Evolutionary conservation across 2,113 vertebrate genomes (phyloP), one percentile per base, ranked within the genome.

Genomic region (Strix uralensis): DNA sequence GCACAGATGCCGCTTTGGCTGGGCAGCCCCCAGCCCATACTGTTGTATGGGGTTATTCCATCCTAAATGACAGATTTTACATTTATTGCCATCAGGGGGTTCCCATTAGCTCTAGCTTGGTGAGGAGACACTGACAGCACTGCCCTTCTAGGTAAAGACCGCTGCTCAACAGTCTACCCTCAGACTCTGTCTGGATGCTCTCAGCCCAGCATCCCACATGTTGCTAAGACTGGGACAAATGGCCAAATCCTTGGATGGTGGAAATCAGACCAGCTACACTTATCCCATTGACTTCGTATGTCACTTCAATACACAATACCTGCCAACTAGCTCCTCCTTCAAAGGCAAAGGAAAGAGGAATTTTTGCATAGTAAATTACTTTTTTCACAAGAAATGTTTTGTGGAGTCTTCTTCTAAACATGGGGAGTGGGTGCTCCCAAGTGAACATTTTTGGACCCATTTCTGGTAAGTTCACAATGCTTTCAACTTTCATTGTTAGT

Each of bases 251-350:
- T 55, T n/a, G 32, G 11, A 23, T 18, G 34, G 25, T 44, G 58
- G 29, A 81, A 78, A 67, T 42, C 20, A 80, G 32, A 83, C 3
- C n/a, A 55, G 38, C 20, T 22, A 27, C 18, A 15, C 3, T 63
- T 66, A n/a, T 9, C 13, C 20, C 0, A 0, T 3, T 55, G 58
- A n/a, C 29, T 88, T 87, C 1, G 0, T 52, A 11, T 4, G 4
- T 46, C 26, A 29, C 14, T 82, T 75, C 40, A 57, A 26, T 15
- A 44, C 0, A 3, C 1, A 38, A 15, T 15, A 57, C 55, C 13
- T 47, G 26, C 8, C 8, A 8, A 69, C 8, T 32, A 75, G 7
- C 4, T 4, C 4, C 5, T 62, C 17, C 10, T 86, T 47, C 2
- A 0, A 78, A 95, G 11, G 17, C n/a, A 70, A 77, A 83, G 12